phyloP scores from a whole-genome alignment of 2,797 vertebrate species.

The Bucorvus abyssinicus region DNA sequence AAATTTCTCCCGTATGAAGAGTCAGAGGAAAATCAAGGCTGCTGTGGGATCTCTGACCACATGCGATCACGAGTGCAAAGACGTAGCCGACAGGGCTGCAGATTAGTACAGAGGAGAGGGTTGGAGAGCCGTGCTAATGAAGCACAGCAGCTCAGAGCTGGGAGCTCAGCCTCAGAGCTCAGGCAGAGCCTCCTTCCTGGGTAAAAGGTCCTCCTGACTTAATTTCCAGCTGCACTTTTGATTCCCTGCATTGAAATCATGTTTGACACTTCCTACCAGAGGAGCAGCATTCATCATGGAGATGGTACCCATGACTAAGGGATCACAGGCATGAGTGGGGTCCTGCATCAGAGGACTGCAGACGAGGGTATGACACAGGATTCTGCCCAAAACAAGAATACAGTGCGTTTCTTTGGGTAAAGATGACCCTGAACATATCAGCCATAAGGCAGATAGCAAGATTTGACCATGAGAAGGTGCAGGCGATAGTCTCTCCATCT shows the following conservation, averaged over 20 bases:
- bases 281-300: rapidly evolving
- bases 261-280: background rate
- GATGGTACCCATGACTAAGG: background rate
- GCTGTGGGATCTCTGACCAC: background rate
- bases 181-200: background rate
- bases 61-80: rapidly evolving
- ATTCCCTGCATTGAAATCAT: background rate
- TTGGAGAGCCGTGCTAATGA: rapidly evolving
- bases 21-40: background rate
- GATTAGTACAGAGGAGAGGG: background rate
- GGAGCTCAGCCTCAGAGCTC: background rate
- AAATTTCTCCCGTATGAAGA: background rate
- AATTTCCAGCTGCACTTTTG: background rate
- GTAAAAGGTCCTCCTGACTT: background rate
- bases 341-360: background rate
- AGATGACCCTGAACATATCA: background rate
- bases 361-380: rapidly evolving
- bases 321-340: rapidly evolving
- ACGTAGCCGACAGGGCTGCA: background rate
- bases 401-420: background rate
- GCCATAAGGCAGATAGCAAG: background rate
- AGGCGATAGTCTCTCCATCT: no score
- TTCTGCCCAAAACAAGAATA: background rate
- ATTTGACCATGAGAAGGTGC: background rate
- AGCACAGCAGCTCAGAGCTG: background rate